phyloP scores from a whole-genome alignment of 2,888 invertebrate genomes.

The Laothoe populi region DNA sequence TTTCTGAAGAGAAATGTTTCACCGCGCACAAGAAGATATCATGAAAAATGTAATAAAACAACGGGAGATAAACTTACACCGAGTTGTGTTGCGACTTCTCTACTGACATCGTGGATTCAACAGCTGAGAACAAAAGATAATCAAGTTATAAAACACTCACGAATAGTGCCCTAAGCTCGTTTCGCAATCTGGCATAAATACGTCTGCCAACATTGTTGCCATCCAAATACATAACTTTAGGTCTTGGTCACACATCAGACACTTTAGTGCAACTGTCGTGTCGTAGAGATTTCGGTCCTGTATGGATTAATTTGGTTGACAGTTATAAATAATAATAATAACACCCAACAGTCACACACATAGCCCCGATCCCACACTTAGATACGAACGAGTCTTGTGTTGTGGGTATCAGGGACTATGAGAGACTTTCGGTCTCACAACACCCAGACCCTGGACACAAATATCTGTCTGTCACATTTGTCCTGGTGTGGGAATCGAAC shows the following conservation, averaged over 20 bases:
- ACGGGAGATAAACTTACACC: slow-evolving; percentile 36
- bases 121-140: slow-evolving; percentile 30
- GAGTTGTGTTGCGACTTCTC: slow-evolving; percentile 39
- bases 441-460: too few species aligned
- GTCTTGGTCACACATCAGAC: neutral
- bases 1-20: slow-evolving; percentile 25
- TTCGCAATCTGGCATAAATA: slow-evolving; percentile 1
- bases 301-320: too few species aligned
- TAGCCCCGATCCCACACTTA: too few species aligned
- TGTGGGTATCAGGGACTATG: too few species aligned
- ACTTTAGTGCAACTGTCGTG: neutral
- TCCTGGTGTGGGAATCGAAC: too few species aligned
- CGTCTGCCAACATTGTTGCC: slow-evolving; percentile 6
- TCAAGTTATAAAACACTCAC: slow-evolving; percentile 24
- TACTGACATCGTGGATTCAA: slow-evolving; percentile 38
- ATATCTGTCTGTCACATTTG: too few species aligned
- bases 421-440: too few species aligned
- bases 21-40: slow-evolving; percentile 9
- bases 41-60: slow-evolving; percentile 28
- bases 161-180: slow-evolving; percentile 18
- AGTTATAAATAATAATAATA: too few species aligned
- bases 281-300: neutral
- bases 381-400: too few species aligned
- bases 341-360: too few species aligned
- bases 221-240: neutral